Percentiles rank a stretch among this genome's conserved stretches.
These are phyloP conservation scores for Lamellibrachia satsuma DNA, from an alignment of 2,888 invertebrate species.

Conservation along the genomic window DNA sequence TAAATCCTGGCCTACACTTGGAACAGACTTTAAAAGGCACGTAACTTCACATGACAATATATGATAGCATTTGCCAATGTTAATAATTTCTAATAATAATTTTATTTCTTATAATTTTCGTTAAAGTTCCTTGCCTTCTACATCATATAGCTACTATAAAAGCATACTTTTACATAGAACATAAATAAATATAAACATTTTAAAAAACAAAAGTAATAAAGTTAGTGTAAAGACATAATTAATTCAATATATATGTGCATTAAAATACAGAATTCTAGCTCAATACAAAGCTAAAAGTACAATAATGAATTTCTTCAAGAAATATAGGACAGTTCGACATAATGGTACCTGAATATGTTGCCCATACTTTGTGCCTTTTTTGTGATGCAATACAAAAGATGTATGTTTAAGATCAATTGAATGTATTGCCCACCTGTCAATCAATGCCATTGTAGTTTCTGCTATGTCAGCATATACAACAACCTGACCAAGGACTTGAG, in stretches of 20 bases:
- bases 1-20: too few species aligned
- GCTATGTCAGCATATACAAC: conserved; percentile 84
- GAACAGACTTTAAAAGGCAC: too few species aligned
- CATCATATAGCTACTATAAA: too few species aligned
- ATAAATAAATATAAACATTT: too few species aligned
- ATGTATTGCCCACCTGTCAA: conserved; percentile 65
- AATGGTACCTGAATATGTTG: neutral
- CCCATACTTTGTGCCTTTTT: neutral
- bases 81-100: too few species aligned
- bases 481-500: conserved; percentile 79
- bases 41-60: too few species aligned
- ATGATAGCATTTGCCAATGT: too few species aligned
- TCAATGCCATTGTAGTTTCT: conserved; percentile 79
- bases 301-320: neutral
- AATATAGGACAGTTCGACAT: neutral
- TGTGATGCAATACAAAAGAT: neutral
- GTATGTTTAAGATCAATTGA: neutral
- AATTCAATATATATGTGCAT: neutral
- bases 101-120: too few species aligned
- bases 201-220: too few species aligned
- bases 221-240: too few species aligned
- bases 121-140: too few species aligned
- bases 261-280: neutral
- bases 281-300: conserved; percentile 30
- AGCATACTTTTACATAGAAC: too few species aligned